Evolutionary conservation across 2,888 invertebrate genomes (phyloP).

Genomic region (Myopa tessellatipennis): DNA sequence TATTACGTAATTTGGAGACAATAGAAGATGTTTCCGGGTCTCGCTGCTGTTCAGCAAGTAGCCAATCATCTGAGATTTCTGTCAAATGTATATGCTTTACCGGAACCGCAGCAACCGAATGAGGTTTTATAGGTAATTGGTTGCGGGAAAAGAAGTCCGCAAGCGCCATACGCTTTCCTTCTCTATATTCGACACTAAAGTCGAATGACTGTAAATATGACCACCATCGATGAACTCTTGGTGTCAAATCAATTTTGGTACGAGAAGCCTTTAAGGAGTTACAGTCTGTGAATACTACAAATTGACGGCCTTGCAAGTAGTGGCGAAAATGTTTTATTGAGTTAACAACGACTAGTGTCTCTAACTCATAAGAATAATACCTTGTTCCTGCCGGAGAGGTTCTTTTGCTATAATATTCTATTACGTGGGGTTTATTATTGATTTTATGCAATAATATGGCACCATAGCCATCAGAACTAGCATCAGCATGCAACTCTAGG

Average conservation of each 20-base stretch:
- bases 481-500: background rate
- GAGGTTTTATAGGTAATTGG: constrained; percentile 3
- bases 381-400: constrained; percentile 40
- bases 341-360: constrained; percentile 48
- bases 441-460: background rate
- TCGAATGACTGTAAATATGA: constrained; percentile 42
- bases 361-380: constrained; percentile 46
- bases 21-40: background rate
- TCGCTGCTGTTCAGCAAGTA: constrained; percentile 27
- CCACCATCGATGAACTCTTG: constrained; percentile 45
- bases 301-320: constrained; percentile 42
- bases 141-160: constrained; percentile 37
- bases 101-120: constrained; percentile 1
- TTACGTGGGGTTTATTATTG: constrained; percentile 12
- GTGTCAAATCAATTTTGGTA: constrained; percentile 40
- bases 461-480: constrained; percentile 4
- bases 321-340: constrained; percentile 48
- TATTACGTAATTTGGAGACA: background rate
- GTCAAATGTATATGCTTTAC: constrained; percentile 24
- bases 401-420: constrained; percentile 44
- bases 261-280: constrained; percentile 42
- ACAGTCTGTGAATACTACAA: constrained; percentile 45
- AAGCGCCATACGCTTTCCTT: constrained; percentile 41
- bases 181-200: constrained; percentile 40
- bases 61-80: constrained; percentile 24